phyloP scores from a whole-genome alignment of 2,888 invertebrate species.

The Tromatobia lineatoria region DNA sequence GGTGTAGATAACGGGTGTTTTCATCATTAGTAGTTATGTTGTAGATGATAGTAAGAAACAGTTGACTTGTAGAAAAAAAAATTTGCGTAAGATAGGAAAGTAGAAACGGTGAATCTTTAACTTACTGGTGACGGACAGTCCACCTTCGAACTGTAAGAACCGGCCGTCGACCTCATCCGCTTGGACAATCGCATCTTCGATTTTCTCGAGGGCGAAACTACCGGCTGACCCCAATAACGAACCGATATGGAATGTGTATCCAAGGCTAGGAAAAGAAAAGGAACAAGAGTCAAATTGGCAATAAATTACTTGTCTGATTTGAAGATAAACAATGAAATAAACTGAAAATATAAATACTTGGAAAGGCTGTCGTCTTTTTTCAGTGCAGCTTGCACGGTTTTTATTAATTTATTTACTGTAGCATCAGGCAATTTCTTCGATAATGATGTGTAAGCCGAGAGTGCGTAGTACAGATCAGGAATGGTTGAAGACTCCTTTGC shows the following conservation, averaged over 20 bases:
- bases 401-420: conserved; percentile 89
- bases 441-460: conserved; percentile 89
- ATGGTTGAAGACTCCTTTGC: conserved; percentile 89
- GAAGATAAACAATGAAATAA: conserved; percentile 14
- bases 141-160: conserved; percentile 96
- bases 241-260: conserved; percentile 94
- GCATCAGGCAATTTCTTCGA: conserved; percentile 89
- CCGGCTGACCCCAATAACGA: conserved; percentile 90
- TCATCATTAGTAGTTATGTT: too few relatives aligned
- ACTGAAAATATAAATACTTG: conserved; percentile 86
- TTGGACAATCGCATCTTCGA: conserved; percentile 97
- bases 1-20: too few relatives aligned
- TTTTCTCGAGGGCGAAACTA: conserved; percentile 90
- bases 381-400: conserved; percentile 91
- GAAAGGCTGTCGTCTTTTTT: conserved; percentile 94
- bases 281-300: conserved; percentile 15
- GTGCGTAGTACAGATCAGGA: conserved; percentile 91
- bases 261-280: conserved; percentile 88
- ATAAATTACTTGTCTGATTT: neutral
- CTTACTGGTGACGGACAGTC: conserved; percentile 90
- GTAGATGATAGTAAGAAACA: too few relatives aligned
- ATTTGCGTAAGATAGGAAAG: neutral
- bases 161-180: conserved; percentile 97
- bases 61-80: too few relatives aligned
- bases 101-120: neutral